Conservation (phyloP, 2,888 invertebrate genomes). For the Parnassius orleans region DNA sequence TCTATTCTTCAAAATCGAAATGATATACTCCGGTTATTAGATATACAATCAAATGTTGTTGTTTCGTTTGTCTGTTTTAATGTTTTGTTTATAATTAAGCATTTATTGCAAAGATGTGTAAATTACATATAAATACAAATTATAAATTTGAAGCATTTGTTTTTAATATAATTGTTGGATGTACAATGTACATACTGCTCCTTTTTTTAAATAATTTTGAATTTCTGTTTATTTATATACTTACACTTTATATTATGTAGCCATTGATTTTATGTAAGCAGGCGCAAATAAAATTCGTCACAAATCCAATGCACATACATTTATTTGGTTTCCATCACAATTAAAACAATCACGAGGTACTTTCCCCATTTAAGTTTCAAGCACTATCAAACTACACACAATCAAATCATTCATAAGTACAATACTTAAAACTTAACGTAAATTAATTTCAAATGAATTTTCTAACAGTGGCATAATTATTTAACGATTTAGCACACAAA, state of each 20-base stretch:
- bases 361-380: conserved; percentile 31
- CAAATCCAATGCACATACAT: conserved; percentile 45
- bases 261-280: neutral
- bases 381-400: conserved; percentile 27
- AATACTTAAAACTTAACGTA: conserved; percentile 32
- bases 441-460: conserved; percentile 33
- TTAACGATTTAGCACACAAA: conserved; percentile 32
- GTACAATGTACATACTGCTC: neutral
- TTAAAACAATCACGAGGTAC: conserved; percentile 38
- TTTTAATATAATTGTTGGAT: conserved; percentile 2
- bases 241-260: neutral
- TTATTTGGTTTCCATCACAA: conserved; percentile 73
- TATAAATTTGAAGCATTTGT: conserved; percentile 3
- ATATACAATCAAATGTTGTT: too few species aligned
- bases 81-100: neutral
- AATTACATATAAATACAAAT: too few species aligned
- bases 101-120: conserved; percentile 16
- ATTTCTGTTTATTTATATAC: conserved; percentile 6
- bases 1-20: too few species aligned
- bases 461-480: conserved; percentile 21
- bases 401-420: conserved; percentile 31
- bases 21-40: too few species aligned
- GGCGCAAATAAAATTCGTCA: neutral
- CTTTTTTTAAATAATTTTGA: neutral
- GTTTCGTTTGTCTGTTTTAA: too few species aligned